Evolutionary conservation across 2,113 vertebrate species (phyloP), one percentile per base, ranked within the genome.

Genomic region (Barnardius zonarius): DNA sequence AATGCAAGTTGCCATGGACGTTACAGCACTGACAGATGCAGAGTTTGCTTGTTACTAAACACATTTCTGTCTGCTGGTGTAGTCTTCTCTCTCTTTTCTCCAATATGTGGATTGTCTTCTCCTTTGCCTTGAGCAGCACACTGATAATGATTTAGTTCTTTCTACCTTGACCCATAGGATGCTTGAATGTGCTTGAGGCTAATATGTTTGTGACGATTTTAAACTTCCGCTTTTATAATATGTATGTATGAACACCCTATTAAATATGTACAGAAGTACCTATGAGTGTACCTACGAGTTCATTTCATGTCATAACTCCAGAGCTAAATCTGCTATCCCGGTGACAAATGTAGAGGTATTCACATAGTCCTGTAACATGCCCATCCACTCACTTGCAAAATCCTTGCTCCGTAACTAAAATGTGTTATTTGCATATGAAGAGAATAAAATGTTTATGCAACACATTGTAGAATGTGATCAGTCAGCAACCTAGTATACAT

Each of bases 161-260:
- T 73, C 69, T 22, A 54, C 30, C 31, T 67, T 68, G 17, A 17
- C 49, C 27, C 8, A 5, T 16, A 30, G 18, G 10, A 31, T 37
- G 18, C 33, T 59, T 59, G 57, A 35, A 51, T 15, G 15, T 33
- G 17, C 49, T 55, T 33, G 41, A 67, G 61, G 39, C 20, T 12
- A 19, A 2, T 48, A 25, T 59, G 35, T 41, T 54, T 35, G 35
- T 2, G 0, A 70, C 0, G 1, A 24, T 67, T 59, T 52, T 73
- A 54, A n/a, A 9, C 12, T 16, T 33, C 39, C 39, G 19, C 41
- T 43, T 43, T 48, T 73, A 39, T 20, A 66, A 15, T 25, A 39
- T 2, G 9, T 25, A 28, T 37, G 9, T 48, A 28, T n/a, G 23
- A 46, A 44, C 44, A 52, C 13, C 9, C 33, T 73, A 17, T 49